Evolutionary conservation across 1,140 invertebrate genomes (phyloP).

Genomic region (Conus ventricosus): DNA sequence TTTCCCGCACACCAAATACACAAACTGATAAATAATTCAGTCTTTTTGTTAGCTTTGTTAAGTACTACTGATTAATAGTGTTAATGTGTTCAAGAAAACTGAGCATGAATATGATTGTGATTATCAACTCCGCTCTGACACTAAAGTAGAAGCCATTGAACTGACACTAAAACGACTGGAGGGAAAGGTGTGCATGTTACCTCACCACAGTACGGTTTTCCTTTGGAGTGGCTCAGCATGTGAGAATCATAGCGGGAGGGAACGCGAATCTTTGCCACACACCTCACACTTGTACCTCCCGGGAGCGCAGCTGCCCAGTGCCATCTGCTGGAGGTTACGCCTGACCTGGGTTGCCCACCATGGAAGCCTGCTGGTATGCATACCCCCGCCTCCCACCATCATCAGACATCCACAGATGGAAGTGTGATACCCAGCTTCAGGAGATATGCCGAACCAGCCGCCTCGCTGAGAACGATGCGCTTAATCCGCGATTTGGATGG

Average conservation of each 20-base stretch:
- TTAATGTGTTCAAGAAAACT: too few species aligned
- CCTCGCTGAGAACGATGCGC: constrained; percentile 34
- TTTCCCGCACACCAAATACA: too few species aligned
- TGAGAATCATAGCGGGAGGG: constrained; percentile 49
- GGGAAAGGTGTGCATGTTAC: background rate
- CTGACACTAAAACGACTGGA: too few species aligned
- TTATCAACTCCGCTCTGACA: too few species aligned
- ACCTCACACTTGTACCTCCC: constrained; percentile 38
- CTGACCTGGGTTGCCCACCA: background rate
- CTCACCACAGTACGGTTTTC: constrained; percentile 48
- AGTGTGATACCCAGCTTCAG: background rate
- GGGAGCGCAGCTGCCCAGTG: background rate
- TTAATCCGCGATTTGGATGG: constrained; percentile 49
- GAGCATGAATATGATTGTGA: too few species aligned
- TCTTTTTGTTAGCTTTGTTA: too few species aligned
- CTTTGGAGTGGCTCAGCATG: constrained; percentile 50
- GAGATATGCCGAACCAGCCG: background rate
- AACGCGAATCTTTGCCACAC: constrained; percentile 47
- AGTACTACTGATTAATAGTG: too few species aligned
- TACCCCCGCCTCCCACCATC: background rate
- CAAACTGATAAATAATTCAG: too few species aligned
- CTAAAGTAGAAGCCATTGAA: too few species aligned
- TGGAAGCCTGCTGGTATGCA: constrained; percentile 19
- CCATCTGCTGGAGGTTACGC: constrained; percentile 6
- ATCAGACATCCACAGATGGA: background rate